A percentile compares a stretch with the other conserved stretches of the same genome.
phyloP scores from a whole-genome alignment of 37 sponge, comb jelly and placozoan species.

The Agelas oroides region DNA sequence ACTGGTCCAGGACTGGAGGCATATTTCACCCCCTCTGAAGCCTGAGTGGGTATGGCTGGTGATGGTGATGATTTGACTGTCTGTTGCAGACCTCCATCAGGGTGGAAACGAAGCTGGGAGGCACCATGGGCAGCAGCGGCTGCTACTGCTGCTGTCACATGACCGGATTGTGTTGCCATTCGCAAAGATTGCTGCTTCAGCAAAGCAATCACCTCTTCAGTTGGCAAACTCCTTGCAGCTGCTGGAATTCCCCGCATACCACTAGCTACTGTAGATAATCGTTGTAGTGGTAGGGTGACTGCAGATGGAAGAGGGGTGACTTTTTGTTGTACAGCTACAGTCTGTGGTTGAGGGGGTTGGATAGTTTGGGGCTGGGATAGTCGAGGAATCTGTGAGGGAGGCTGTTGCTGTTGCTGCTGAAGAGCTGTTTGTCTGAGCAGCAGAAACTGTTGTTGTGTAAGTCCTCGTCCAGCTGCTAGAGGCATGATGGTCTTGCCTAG shows the following conservation, averaged over 20 bases:
- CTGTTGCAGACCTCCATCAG: neutral
- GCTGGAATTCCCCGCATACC: constrained; percentile 15
- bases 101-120: neutral
- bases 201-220: constrained; percentile 75
- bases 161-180: constrained; percentile 31
- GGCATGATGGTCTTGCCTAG: constrained; percentile 41
- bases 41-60: neutral
- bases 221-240: constrained; percentile 34
- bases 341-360: neutral
- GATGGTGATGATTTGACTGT: neutral
- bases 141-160: neutral
- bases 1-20: neutral
- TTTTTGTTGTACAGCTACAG: constrained; percentile 30
- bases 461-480: constrained; percentile 9
- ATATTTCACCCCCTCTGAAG: neutral
- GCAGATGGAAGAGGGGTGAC: constrained; percentile 39
- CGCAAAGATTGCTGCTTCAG: constrained; percentile 71
- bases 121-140: neutral
- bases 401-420: constrained; percentile 47
- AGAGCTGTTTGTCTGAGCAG: constrained; percentile 42
- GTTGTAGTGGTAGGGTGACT: constrained; percentile 30
- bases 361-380: neutral
- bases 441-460: constrained; percentile 60
- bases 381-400: neutral
- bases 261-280: constrained; percentile 27